Conservation (phyloP, 2,113 vertebrate genomes). For the Dasyprocta punctata region DNA sequence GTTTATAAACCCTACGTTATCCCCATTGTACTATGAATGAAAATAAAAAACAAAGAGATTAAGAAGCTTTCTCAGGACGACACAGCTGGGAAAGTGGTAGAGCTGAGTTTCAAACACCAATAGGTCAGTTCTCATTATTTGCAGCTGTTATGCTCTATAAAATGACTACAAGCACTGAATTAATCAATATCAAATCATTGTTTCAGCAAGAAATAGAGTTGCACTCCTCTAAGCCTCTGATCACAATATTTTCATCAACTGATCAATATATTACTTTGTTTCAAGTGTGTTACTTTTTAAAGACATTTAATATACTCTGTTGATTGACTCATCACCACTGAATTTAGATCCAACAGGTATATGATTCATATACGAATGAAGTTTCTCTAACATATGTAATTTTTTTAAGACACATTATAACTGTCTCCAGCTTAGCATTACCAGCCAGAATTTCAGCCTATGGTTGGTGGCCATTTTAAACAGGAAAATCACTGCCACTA, state of each 20-base stretch:
- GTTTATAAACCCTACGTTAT: not conserved
- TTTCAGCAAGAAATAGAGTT: not conserved
- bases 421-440: not conserved
- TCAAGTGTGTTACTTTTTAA: not conserved
- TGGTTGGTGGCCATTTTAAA: not conserved
- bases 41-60: conserved; percentile 19
- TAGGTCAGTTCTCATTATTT: not conserved
- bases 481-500: not conserved
- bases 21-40: not conserved
- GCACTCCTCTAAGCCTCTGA: not conserved
- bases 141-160: not conserved
- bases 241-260: not conserved
- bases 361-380: not conserved
- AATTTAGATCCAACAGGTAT: not conserved
- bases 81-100: not conserved
- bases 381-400: not conserved
- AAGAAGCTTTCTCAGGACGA: not conserved
- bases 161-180: not conserved
- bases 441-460: not conserved
- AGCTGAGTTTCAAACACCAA: not conserved
- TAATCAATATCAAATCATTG: not conserved
- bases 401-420: not conserved
- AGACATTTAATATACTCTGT: not conserved
- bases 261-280: not conserved
- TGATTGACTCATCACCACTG: not conserved